Evolutionary conservation across 2,113 vertebrate species (phyloP).

Genomic region (Colinus virginianus): DNA sequence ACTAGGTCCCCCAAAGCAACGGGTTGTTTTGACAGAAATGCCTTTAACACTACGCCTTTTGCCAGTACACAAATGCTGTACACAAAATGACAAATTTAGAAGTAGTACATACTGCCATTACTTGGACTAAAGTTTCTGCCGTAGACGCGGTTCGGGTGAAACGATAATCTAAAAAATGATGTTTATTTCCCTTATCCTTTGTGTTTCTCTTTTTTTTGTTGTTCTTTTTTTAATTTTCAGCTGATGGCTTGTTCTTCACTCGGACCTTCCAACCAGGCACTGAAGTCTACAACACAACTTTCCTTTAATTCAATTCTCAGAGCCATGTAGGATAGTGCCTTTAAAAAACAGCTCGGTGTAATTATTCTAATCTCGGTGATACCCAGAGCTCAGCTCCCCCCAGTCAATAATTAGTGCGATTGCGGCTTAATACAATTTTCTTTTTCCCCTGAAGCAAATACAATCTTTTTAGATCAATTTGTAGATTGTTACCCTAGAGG

Average conservation of each 20-base stretch:
- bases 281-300: slow-evolving; percentile 6
- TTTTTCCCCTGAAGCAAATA: slow-evolving; percentile 49
- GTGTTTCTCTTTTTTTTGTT: not conserved
- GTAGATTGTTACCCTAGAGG: slow-evolving; percentile 60
- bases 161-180: not conserved
- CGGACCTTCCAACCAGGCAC: not conserved
- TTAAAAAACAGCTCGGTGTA: slow-evolving; percentile 36
- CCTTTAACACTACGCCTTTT: slow-evolving; percentile 71
- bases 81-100: slow-evolving; percentile 72
- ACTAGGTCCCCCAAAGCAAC: slow-evolving; percentile 67
- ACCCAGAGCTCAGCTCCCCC: slow-evolving; percentile 50
- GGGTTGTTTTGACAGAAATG: slow-evolving; percentile 72
- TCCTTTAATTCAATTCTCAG: not conserved
- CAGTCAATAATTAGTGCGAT: slow-evolving; percentile 61
- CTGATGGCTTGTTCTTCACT: not conserved
- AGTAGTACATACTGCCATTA: slow-evolving; percentile 43
- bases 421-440: slow-evolving; percentile 67
- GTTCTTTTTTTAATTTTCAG: not conserved
- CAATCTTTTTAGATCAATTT: slow-evolving; percentile 71
- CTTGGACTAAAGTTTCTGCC: slow-evolving; percentile 52
- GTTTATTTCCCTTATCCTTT: not conserved
- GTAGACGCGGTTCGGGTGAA: not conserved
- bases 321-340: not conserved
- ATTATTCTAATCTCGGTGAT: slow-evolving; percentile 48
- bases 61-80: slow-evolving; percentile 72